A percentile compares a stretch with the other conserved stretches of the same genome.
These are phyloP conservation scores for Chironomus riparius DNA, from an alignment of 2,888 invertebrate species.

Conservation along the genomic window DNA sequence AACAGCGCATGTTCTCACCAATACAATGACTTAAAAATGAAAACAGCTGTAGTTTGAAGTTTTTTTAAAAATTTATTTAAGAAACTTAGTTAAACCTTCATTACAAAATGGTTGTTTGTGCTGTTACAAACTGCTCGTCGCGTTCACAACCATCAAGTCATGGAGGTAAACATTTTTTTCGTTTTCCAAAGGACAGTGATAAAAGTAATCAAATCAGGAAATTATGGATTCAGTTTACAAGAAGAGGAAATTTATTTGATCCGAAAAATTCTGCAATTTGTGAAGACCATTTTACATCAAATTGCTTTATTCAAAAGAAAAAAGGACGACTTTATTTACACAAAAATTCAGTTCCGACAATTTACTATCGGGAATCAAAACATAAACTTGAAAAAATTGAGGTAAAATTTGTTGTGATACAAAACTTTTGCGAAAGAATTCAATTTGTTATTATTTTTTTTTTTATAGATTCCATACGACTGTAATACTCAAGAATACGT, in stretches of 20 bases:
- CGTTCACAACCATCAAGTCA: not conserved
- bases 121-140: not conserved
- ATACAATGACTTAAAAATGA: not conserved
- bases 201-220: not conserved
- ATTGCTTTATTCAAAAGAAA: slow-evolving; percentile 2
- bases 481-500: not conserved
- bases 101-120: not conserved
- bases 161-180: slow-evolving; percentile 20
- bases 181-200: not conserved
- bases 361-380: slow-evolving; percentile 7
- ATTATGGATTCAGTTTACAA: slow-evolving; percentile 13
- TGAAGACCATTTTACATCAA: slow-evolving; percentile 1
- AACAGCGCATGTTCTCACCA: not conserved
- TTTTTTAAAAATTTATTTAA: not conserved
- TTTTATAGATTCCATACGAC: not conserved
- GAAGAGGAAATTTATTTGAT: slow-evolving; percentile 6
- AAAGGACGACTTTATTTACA: slow-evolving; percentile 9
- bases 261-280: slow-evolving; percentile 8
- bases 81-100: no score
- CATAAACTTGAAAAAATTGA: slow-evolving; percentile 6
- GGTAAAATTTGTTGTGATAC: not conserved
- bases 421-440: no score
- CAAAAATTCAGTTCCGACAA: slow-evolving; percentile 10
- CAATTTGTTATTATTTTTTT: not conserved
- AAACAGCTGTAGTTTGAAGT: not conserved